These are phyloP conservation scores for Ormyrus nitidulus DNA, from an alignment of 2,888 invertebrate genomes.

Conservation along the genomic window DNA sequence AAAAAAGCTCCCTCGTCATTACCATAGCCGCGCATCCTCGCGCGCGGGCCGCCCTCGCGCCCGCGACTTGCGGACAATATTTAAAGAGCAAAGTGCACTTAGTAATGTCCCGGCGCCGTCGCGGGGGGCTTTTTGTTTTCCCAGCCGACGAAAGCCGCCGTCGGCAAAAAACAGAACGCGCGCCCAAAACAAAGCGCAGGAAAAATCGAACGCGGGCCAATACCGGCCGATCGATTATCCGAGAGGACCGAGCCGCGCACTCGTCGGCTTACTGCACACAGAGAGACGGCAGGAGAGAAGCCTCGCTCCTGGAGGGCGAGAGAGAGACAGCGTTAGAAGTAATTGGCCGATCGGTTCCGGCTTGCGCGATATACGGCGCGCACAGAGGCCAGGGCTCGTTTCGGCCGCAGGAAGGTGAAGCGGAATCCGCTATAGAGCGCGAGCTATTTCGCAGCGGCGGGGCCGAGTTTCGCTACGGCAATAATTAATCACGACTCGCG, in stretches of 20 bases:
- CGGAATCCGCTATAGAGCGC: slow-evolving; percentile 20
- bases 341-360: slow-evolving; percentile 20
- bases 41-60: neutral
- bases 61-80: neutral
- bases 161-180: neutral
- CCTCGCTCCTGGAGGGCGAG: neutral
- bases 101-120: neutral
- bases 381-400: no score
- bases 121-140: neutral
- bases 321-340: slow-evolving; percentile 2
- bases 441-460: neutral
- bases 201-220: slow-evolving; percentile 11
- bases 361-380: no score
- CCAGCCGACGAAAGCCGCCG: slow-evolving; percentile 5
- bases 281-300: neutral
- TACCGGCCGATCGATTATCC: slow-evolving; percentile 21
- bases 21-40: neutral
- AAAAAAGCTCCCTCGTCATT: neutral
- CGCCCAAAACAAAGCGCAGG: neutral
- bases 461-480: slow-evolving; percentile 10
- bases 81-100: slow-evolving; percentile 11
- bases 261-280: slow-evolving; percentile 13
- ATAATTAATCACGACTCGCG: slow-evolving; percentile 40
- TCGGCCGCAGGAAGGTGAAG: slow-evolving; percentile 12
- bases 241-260: neutral